Evolutionary conservation across 2,113 vertebrate genomes (phyloP).

Genomic region (Leptosomus discolor): DNA sequence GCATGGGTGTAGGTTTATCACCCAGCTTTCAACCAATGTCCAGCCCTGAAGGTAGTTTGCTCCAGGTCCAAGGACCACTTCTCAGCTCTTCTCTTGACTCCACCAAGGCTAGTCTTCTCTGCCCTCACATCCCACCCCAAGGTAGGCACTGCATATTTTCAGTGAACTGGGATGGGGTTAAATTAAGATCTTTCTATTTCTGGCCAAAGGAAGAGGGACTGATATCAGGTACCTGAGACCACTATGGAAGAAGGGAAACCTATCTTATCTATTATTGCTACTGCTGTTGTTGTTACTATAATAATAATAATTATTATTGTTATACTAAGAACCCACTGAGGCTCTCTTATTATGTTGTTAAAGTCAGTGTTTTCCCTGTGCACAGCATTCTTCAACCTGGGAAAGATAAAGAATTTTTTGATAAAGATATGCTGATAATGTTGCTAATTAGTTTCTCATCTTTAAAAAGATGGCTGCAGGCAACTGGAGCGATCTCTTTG

Average conservation of each 20-base stretch:
- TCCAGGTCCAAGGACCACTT: background rate
- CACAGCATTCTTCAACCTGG: background rate
- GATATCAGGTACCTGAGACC: background rate
- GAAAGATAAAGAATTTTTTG: constrained; percentile 1
- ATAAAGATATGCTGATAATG: constrained; percentile 44
- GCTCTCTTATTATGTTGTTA: constrained; percentile 10
- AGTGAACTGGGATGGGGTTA: background rate
- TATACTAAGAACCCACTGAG: background rate
- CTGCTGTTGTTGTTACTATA: background rate
- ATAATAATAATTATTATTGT: background rate
- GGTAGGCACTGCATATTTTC: rapidly evolving
- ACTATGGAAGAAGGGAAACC: background rate
- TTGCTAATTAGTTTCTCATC: constrained; percentile 52
- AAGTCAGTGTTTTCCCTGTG: background rate
- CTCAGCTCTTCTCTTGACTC: background rate
- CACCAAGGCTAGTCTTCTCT: background rate
- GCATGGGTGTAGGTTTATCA: background rate
- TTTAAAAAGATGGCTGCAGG: constrained; percentile 19
- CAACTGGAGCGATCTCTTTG: background rate
- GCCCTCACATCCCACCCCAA: background rate
- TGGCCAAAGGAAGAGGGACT: background rate
- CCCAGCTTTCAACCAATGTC: background rate
- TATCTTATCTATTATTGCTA: background rate
- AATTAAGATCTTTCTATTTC: background rate
- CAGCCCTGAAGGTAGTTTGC: background rate